These are phyloP conservation scores for Mormyrus proboscirostris DNA, from an alignment of 2,797 vertebrate genomes.

Conservation along the genomic window DNA sequence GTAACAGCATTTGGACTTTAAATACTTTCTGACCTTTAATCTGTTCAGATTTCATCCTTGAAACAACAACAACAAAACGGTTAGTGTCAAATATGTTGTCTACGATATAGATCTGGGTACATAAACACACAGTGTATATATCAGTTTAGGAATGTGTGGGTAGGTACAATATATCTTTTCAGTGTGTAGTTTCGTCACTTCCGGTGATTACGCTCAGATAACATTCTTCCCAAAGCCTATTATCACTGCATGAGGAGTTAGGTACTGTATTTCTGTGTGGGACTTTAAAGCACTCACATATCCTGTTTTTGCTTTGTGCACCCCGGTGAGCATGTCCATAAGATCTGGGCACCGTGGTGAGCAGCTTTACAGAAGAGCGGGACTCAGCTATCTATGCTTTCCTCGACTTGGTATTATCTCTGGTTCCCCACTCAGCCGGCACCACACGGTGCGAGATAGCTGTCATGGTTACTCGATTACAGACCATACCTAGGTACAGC, in stretches of 20 bases:
- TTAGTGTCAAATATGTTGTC: not conserved
- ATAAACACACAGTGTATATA: not conserved
- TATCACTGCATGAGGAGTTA: not conserved
- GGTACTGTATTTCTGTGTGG: not conserved
- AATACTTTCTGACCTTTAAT: not conserved
- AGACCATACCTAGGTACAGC: not conserved
- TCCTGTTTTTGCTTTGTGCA: not conserved
- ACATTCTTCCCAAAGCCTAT: not conserved
- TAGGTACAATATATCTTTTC: not conserved
- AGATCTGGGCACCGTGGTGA: not conserved
- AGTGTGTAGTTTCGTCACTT: not conserved
- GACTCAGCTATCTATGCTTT: not conserved
- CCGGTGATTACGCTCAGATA: not conserved
- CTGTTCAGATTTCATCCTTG: not conserved
- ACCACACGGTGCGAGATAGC: not conserved
- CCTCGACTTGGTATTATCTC: not conserved
- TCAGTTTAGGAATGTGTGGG: not conserved
- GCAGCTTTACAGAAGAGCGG: not conserved
- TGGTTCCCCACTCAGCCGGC: not conserved
- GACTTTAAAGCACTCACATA: not conserved
- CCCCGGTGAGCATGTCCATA: not conserved
- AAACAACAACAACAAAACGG: not conserved
- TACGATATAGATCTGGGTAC: not conserved
- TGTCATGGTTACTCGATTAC: not conserved
- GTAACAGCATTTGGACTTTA: not conserved